phyloP scores from a whole-genome alignment of 2,113 vertebrate species.

The Phalacrocorax pelagicus region DNA sequence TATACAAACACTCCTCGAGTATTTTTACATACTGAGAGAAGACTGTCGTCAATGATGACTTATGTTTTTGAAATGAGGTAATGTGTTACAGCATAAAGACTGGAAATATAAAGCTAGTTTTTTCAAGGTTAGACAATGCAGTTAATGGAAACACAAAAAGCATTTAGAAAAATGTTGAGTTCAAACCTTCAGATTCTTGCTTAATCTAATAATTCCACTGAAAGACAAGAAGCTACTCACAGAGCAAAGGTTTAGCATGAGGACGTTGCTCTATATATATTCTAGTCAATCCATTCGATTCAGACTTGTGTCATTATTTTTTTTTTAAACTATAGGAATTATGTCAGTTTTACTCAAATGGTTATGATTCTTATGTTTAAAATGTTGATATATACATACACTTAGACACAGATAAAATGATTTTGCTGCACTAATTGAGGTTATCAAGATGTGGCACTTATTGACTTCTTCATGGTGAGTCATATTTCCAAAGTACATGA shows the following conservation, averaged over 20 bases:
- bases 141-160: neutral
- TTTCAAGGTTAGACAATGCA: neutral
- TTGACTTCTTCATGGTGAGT: neutral
- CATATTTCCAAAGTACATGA: neutral
- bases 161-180: neutral
- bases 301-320: neutral
- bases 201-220: neutral
- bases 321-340: neutral
- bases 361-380: neutral
- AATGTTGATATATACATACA: neutral
- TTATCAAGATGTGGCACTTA: neutral
- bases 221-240: neutral
- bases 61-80: neutral
- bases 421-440: neutral
- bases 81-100: neutral
- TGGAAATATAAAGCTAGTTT: neutral
- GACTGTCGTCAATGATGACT: neutral
- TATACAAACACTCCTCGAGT: neutral
- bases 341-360: neutral
- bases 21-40: neutral
- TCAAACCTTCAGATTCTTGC: neutral
- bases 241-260: neutral
- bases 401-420: neutral
- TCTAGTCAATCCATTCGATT: neutral
- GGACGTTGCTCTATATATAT: neutral